A percentile compares a stretch with the other conserved stretches of the same genome.
These are phyloP conservation scores for Polietes domitor DNA, from an alignment of 2,888 invertebrate genomes.

Conservation along the genomic window DNA sequence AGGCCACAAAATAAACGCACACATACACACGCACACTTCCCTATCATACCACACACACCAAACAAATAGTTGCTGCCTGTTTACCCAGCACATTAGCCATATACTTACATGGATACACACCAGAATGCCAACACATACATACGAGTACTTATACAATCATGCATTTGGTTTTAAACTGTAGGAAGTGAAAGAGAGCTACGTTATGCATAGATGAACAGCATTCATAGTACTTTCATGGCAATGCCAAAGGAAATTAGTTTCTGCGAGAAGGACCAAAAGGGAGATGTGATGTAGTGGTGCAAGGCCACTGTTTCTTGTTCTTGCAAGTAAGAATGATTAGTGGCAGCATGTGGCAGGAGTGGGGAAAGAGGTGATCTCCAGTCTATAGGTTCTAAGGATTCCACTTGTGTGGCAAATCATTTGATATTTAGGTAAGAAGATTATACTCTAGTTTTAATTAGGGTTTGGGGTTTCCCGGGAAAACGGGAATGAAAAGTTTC, in stretches of 20 bases:
- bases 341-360: too few species aligned
- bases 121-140: background rate
- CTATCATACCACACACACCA: background rate
- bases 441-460: too few species aligned
- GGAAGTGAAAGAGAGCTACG: background rate
- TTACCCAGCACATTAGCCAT: background rate
- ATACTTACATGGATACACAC: background rate
- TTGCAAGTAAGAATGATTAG: background rate
- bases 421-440: too few species aligned
- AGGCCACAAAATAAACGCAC: background rate
- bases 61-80: slow-evolving; percentile 1
- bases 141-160: background rate
- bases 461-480: too few species aligned
- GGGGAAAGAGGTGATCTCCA: background rate
- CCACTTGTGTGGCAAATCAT: background rate
- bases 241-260: background rate
- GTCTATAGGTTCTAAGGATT: background rate
- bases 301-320: background rate
- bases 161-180: background rate
- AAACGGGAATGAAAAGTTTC: too few species aligned
- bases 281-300: background rate
- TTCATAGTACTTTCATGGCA: background rate
- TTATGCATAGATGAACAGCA: background rate
- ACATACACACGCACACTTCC: background rate
- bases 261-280: background rate